Percentiles rank a stretch among this genome's conserved stretches.
Evolutionary conservation across 1,140 invertebrate genomes (phyloP).

Genomic region (Pseudomyrmex concolor): DNA sequence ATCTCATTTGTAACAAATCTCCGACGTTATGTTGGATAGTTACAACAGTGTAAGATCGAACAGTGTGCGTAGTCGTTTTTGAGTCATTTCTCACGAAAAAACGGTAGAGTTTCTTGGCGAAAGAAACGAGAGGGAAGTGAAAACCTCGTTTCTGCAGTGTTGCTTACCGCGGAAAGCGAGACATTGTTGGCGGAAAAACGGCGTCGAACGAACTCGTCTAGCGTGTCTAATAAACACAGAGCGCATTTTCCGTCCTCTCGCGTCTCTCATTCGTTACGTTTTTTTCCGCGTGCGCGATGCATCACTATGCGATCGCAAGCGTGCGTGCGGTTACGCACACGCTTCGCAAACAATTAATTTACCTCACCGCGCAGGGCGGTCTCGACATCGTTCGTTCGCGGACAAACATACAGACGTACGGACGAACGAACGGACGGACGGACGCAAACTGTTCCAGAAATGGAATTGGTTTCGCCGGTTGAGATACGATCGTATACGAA

Average conservation of each 20-base stretch:
- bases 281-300: conserved; percentile 2
- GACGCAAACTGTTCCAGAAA: conserved; percentile 78
- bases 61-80: not conserved
- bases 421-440: conserved; percentile 39
- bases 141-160: conserved; percentile 20
- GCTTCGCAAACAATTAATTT: conserved; percentile 80
- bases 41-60: conserved; percentile 6
- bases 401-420: conserved; percentile 63
- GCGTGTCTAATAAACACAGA: conserved; percentile 79
- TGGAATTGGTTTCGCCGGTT: conserved; percentile 82
- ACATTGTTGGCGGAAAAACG: conserved; percentile 60
- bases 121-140: not conserved
- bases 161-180: conserved; percentile 24
- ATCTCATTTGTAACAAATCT: not conserved
- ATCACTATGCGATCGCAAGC: not conserved
- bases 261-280: not conserved
- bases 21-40: too few species aligned
- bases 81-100: conserved; percentile 44
- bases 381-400: conserved; percentile 61
- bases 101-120: not conserved
- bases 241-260: conserved; percentile 50
- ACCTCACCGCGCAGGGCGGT: conserved; percentile 64
- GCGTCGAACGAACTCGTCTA: conserved; percentile 58
- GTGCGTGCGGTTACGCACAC: conserved; percentile 48
- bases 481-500: conserved; percentile 80